phyloP scores from a whole-genome alignment of 2,888 invertebrate species.

The Callinectes sapidus region DNA sequence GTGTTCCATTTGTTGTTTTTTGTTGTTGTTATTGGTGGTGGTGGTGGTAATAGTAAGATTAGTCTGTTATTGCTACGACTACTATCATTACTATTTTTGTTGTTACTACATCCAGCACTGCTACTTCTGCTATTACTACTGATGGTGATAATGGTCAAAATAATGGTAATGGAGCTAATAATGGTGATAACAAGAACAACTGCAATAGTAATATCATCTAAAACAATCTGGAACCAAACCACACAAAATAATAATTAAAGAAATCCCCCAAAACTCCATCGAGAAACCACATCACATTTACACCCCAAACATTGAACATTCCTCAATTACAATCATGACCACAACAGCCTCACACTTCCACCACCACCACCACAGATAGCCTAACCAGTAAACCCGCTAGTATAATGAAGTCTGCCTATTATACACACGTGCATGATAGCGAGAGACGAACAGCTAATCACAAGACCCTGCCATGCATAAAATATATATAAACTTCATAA shows the following conservation, averaged over 20 bases:
- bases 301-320: too few species aligned
- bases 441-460: not conserved
- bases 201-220: too few species aligned
- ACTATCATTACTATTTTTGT: not conserved
- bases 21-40: not conserved
- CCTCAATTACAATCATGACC: not conserved
- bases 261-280: too few species aligned
- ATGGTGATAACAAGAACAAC: not conserved
- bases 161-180: not conserved
- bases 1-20: not conserved
- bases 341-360: not conserved
- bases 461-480: not conserved
- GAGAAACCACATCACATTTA: too few species aligned
- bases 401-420: not conserved
- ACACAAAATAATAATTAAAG: too few species aligned
- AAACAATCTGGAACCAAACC: too few species aligned
- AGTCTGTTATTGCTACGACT: not conserved
- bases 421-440: not conserved
- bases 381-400: not conserved
- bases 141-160: not conserved
- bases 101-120: too few species aligned
- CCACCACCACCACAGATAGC: too few species aligned
- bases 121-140: not conserved
- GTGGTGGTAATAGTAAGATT: too few species aligned
- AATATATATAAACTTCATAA: not conserved